Conservation (phyloP, 37 sponge, comb jelly and placozoan species). For the Hexactinellida sp. region DNA sequence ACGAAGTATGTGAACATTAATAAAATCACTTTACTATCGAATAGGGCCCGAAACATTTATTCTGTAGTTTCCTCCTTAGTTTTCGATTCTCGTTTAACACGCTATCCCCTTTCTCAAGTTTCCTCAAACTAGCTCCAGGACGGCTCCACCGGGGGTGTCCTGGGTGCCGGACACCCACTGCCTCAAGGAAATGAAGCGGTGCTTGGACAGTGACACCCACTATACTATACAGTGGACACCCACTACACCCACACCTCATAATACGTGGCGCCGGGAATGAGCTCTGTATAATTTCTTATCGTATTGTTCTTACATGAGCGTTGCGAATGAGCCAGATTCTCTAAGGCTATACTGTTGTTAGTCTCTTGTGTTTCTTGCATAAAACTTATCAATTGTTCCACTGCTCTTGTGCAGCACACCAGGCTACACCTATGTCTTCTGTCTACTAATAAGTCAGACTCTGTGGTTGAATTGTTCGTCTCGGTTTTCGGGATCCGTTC, state of each 20-base stretch:
- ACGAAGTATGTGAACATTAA: background rate
- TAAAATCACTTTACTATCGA: background rate
- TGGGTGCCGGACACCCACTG: too few species aligned
- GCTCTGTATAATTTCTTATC: background rate
- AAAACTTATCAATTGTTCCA: background rate
- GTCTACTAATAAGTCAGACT: background rate
- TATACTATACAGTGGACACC: too few species aligned
- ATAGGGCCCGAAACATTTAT: background rate
- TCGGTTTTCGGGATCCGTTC: background rate
- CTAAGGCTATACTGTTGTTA: background rate
- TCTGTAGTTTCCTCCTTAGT: background rate
- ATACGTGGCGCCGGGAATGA: too few species aligned
- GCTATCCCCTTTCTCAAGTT: background rate
- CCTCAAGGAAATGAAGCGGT: too few species aligned
- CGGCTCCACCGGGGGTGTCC: too few species aligned
- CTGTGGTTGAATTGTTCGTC: background rate
- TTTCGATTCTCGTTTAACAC: background rate
- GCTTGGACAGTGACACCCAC: too few species aligned
- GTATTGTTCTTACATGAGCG: background rate
- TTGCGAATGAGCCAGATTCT: background rate
- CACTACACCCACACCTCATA: too few species aligned
- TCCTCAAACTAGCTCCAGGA: background rate
- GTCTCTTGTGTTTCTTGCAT: background rate
- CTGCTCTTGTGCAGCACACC: background rate
- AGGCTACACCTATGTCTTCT: background rate